Base-by-base conservation (phyloP, 2,113 vertebrate genomes). In the Aramus guarauna region DNA sequence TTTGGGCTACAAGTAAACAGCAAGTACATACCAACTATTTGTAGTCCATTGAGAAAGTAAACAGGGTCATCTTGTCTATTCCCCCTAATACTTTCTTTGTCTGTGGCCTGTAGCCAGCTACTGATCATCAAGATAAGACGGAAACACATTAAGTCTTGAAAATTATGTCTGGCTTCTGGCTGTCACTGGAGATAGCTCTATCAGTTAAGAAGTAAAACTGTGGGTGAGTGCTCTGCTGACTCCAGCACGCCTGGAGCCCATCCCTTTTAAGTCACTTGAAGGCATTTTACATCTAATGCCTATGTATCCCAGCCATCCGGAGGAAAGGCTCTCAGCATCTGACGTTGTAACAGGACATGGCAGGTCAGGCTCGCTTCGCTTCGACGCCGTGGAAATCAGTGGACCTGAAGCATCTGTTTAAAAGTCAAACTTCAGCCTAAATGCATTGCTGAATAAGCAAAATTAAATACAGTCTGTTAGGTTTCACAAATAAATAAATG, bases 141-240 rank as follows among this genome's bases (percentile, higher is more conserved):
- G 85, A 75, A 92, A 74, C 78, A 95, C 94, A 92, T 93, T 92
- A 95, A 95, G 86, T 93, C 92, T 71, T 85, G 94, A 94, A 95
- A 96, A 96, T 95, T 53, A 92, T 91, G 97, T 97, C 96, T 97
- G 96, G 95, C 94, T 94, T 96, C 81, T 96, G 90, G 95, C 92
- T 96, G 94, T 89, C 96, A 32, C 85, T 73, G n/a, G 81, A 94
- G 86, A 96, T 94, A 95, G 85, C 85, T 96, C 90, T 94, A 96
- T 97, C 95, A 96, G 93, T 92, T 95, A 96, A 94, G 78, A 80
- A 69, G 56, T 47, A 63, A 88, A 92, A 82, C 62, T 13, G 56
- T 24, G 48, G 73, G 85, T 80, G 87, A 96, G 83, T 63, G 77
- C 83, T 91, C 41, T 12, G 12, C 92, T 94, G 95, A 95, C 89